Evolutionary conservation across 2,888 invertebrate genomes (phyloP), one percentile per base, ranked within the genome.

Genomic region (Schrankia costaestrigalis): DNA sequence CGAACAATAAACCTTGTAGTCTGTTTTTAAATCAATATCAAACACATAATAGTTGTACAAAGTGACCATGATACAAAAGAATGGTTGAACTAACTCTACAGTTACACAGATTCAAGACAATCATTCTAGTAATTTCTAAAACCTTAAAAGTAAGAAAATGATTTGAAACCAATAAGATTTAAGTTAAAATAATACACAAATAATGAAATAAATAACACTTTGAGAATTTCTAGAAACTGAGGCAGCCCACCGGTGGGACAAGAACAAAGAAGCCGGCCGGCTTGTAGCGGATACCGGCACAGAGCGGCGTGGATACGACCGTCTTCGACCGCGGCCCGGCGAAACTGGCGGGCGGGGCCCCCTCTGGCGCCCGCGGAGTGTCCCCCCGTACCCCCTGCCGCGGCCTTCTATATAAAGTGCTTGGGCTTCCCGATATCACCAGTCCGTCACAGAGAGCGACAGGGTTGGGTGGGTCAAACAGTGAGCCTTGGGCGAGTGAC

Each of bases 251-350:
- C 59, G 61, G 55, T 52, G 63, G 61, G 60, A 60, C 41, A 28
- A 46, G 79, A 78, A 85, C 86, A 87, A 86, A 88, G 86, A 56
- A 82, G 80, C 84, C 84, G 84, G 83, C 81, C 81, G 83, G 84
- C 73, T 52, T 51, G 31, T 46, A 6, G 31, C 48, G 52, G 46
- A 44, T 41, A 68, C 69, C 76, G 75, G 69, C 42, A 35, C 59
- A 46, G 59, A 67, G 56, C 63, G 61, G 41, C 73, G 48, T 41
- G 46, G 53, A 63, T 54, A 73, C 78, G 64, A 67, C 75, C 76
- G 52, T 31, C 58, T 21, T 30, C 29, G 39, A 47, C 57, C 59
- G 68, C 66, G 66, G 41, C 58, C 66, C 63, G 71, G 65, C 61
- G 58, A 51, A 56, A 83, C 84, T 84, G 78, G 75, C 74, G 83